Base-by-base conservation (phyloP, 2,888 invertebrate genomes). In the Drosophila helvetica region DNA sequence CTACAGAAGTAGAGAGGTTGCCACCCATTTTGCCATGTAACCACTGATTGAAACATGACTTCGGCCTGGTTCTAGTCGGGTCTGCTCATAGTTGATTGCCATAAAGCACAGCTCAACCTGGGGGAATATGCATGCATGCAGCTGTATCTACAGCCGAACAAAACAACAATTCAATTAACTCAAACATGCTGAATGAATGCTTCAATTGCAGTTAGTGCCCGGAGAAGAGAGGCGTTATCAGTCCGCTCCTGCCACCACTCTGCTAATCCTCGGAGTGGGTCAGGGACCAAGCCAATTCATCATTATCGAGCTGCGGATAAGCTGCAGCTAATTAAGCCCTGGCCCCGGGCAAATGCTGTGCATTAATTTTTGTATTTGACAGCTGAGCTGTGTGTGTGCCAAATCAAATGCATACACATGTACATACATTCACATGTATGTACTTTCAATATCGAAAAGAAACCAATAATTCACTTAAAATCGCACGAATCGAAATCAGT, bases 111-210 rank as follows among this genome's bases (percentile, higher is more conserved):
- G n/a, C 22, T 22, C 30, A 53, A 53, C 59, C 65, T 59, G 22
- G 12, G 72, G 68, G 68, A 79, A n/a, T 46, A 43, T 53, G 68
- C 38, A 6, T 43, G 55, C 50, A 17, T 56, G 47, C 19, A 8
- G 47, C 62, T 33, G 51, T 27, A 8, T 27, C 27, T 56, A 25
- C 46, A 46, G 69, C 51, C 51, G 18, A 50, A 38, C 54, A 57
- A 67, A 74, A 60, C 67, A 54, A 59, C 69, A 75, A 75, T 77
- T 83, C 69, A 85, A 83, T 83, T 83, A 86, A 74, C 67, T 64
- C 52, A 46, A 67, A 77, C 79, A 75, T 69, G 38, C 52, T 53
- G 52, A 62, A 43, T 50, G 52, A 25, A 52, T 74, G 67, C 61
- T 59, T 59, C 50, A 69, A 72, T 69, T 71, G 38, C 63, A 38